Conservation (phyloP, 2,888 invertebrate genomes). For the Pollenia griseotomentosa region DNA sequence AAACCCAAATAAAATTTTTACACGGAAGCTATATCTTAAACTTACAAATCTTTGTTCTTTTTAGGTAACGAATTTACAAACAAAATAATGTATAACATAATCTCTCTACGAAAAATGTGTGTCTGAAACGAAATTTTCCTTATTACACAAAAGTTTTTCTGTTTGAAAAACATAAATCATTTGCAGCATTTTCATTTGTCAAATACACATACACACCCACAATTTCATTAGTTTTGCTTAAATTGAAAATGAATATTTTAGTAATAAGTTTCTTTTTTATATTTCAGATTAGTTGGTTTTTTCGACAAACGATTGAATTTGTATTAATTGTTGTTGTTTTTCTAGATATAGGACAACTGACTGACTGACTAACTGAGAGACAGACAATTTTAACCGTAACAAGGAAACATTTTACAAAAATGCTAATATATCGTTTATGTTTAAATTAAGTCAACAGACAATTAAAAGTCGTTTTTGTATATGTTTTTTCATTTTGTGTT, state of each 20-base stretch:
- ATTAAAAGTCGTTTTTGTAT: constrained; percentile 45
- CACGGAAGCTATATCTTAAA: constrained; percentile 13
- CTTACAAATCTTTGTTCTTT: background rate
- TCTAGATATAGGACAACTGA: too few species aligned
- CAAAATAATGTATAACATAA: too few species aligned
- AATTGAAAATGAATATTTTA: constrained; percentile 13
- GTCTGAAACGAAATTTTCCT: constrained; percentile 18
- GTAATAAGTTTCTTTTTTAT: background rate
- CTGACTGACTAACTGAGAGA: constrained; percentile 18
- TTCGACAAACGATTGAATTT: constrained; percentile 13
- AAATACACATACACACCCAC: constrained; percentile 34
- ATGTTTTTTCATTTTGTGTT: background rate
- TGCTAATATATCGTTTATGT: constrained; percentile 61
- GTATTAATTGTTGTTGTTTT: background rate
- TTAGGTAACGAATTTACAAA: background rate
- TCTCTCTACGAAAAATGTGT: background rate
- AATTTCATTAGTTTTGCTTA: background rate
- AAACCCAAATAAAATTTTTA: constrained; percentile 13
- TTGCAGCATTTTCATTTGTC: background rate
- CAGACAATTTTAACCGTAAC: constrained; percentile 42
- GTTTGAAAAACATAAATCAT: constrained; percentile 33
- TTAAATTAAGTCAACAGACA: constrained; percentile 58
- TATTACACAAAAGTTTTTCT: constrained; percentile 23
- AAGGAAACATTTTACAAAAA: constrained; percentile 60
- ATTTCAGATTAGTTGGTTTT: background rate